Conservation (phyloP, 1,140 invertebrate species). For the Pteromalus puparum region DNA sequence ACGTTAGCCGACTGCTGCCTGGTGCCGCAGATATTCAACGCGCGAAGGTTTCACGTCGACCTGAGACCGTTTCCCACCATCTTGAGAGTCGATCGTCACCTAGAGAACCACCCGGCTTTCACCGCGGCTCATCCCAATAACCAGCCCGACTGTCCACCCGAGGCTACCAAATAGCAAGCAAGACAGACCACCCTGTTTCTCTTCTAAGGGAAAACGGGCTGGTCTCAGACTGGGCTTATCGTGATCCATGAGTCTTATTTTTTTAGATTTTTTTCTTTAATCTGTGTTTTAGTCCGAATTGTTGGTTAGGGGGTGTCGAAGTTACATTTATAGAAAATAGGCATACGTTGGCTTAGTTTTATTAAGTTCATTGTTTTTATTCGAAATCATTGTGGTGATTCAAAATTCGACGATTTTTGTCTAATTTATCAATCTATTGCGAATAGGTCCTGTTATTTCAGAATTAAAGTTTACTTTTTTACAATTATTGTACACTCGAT, state of each 20-base stretch:
- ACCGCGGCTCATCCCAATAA: conserved; percentile 89
- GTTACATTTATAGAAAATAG: conserved; percentile 58
- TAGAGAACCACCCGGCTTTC: conserved; percentile 93
- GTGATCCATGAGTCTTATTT: conserved; percentile 28
- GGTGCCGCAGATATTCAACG: conserved; percentile 95
- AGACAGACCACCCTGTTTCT: conserved; percentile 75
- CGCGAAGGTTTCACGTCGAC: conserved; percentile 94
- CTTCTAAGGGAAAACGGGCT: conserved; percentile 64
- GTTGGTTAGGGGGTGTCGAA: conserved; percentile 44
- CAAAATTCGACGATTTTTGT: conserved; percentile 59
- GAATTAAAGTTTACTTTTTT: conserved; percentile 67
- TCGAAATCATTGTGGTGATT: conserved; percentile 56
- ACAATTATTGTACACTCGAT: background rate
- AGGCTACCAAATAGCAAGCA: conserved; percentile 84
- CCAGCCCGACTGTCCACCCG: conserved; percentile 94
- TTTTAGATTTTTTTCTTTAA: conserved; percentile 36
- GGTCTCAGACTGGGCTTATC: conserved; percentile 27
- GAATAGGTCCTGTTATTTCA: conserved; percentile 66
- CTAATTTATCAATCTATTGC: conserved; percentile 64
- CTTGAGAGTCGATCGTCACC: conserved; percentile 87
- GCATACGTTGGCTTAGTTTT: conserved; percentile 64
- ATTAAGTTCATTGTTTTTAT: conserved; percentile 60
- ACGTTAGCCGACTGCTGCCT: conserved; percentile 96
- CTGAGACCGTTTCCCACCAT: conserved; percentile 93
- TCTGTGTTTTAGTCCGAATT: background rate